Conservation (phyloP, 2,113 vertebrate species). For the Monarcha castaneiventris region DNA sequence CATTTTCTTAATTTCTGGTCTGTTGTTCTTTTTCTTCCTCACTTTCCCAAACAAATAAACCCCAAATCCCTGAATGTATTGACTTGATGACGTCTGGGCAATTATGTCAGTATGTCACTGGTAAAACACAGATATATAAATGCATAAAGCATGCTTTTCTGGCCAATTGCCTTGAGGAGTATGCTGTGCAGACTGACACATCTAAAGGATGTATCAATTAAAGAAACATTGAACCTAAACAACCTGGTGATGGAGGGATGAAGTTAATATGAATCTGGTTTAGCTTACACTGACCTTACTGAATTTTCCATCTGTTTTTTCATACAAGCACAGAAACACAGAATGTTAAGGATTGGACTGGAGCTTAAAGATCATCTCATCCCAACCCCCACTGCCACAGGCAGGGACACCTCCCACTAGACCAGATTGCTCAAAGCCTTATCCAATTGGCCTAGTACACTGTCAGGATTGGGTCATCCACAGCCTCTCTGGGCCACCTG, state of each 20-base stretch:
- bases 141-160: not conserved
- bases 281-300: not conserved
- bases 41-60: not conserved
- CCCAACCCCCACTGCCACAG: not conserved
- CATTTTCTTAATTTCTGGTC: not conserved
- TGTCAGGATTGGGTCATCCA: not conserved
- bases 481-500: not conserved
- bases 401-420: not conserved
- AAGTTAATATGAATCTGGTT: not conserved
- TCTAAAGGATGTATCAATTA: not conserved
- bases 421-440: not conserved
- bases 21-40: not conserved
- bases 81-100: not conserved
- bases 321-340: not conserved
- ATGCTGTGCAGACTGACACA: not conserved
- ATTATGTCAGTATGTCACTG: not conserved
- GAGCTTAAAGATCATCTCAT: not conserved
- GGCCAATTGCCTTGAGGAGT: not conserved
- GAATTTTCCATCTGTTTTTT: not conserved
- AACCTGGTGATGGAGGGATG: not conserved
- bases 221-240: not conserved
- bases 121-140: not conserved
- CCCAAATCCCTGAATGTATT: not conserved
- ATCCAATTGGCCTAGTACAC: not conserved
- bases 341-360: not conserved